Conservation (phyloP, 2,113 vertebrate genomes). For the Psophia crepitans region DNA sequence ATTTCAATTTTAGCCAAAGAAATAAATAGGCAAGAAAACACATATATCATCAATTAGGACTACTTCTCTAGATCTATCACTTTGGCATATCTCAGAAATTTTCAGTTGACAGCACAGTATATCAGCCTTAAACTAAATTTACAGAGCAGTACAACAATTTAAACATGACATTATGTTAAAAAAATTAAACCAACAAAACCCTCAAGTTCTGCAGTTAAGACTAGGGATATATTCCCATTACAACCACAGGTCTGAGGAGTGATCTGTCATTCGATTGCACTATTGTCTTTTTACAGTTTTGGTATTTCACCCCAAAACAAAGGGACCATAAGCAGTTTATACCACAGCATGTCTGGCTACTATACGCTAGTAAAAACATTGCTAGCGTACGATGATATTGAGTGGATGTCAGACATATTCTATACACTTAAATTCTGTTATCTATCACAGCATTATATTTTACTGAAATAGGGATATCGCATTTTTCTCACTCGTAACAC, state of each 20-base stretch:
- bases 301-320: not conserved
- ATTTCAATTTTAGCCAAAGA: not conserved
- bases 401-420: not conserved
- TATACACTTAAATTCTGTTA: not conserved
- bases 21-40: constrained; percentile 12
- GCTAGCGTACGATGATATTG: not conserved
- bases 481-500: not conserved
- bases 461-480: not conserved
- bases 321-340: not conserved
- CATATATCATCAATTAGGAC: not conserved
- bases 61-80: not conserved
- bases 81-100: not conserved
- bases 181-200: not conserved
- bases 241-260: not conserved
- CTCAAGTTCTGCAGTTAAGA: not conserved
- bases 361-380: not conserved
- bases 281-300: not conserved
- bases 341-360: not conserved
- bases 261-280: not conserved
- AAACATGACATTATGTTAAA: not conserved
- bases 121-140: not conserved
- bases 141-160: not conserved
- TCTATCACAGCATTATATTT: not conserved
- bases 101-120: not conserved
- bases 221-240: not conserved